Percentiles rank a stretch among this genome's conserved stretches.
Conservation (phyloP, 1,140 invertebrate species). For the Lutraria rhynchaena region DNA sequence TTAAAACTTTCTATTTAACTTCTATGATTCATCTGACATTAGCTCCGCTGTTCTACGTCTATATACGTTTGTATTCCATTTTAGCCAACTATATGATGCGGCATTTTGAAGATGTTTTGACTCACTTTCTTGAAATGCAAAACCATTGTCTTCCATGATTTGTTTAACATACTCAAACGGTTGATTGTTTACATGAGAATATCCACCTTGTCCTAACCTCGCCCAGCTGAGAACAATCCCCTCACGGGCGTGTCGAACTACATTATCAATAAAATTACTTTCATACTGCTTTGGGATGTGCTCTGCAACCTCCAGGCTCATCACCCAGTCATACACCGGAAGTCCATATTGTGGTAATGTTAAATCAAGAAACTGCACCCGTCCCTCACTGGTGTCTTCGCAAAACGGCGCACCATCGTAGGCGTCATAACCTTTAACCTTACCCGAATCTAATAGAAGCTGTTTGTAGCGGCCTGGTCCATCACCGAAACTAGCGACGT, state of each 20-base stretch:
- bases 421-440: conserved; percentile 46
- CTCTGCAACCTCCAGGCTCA: too few species aligned
- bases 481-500: conserved; percentile 56
- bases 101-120: conserved; percentile 37
- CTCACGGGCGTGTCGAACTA: conserved; percentile 49
- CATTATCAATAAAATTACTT: conserved; percentile 56
- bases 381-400: conserved; percentile 47
- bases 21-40: too few species aligned
- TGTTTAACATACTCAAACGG: conserved; percentile 44
- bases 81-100: conserved; percentile 42
- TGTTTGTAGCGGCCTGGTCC: conserved; percentile 58
- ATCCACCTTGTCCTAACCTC: conserved; percentile 46
- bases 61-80: conserved; percentile 54
- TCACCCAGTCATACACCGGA: too few species aligned
- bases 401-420: too few species aligned
- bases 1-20: too few species aligned
- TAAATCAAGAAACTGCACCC: conserved; percentile 54
- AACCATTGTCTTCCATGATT: conserved; percentile 34
- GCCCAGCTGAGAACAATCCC: conserved; percentile 61
- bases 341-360: conserved; percentile 59
- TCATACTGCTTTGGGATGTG: conserved; percentile 49
- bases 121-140: conserved; percentile 17
- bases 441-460: conserved; percentile 7
- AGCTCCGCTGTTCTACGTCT: conserved; percentile 39
- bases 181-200: conserved; percentile 56